Conservation (phyloP, 2,113 vertebrate genomes). For the Crotalus helleri region DNA sequence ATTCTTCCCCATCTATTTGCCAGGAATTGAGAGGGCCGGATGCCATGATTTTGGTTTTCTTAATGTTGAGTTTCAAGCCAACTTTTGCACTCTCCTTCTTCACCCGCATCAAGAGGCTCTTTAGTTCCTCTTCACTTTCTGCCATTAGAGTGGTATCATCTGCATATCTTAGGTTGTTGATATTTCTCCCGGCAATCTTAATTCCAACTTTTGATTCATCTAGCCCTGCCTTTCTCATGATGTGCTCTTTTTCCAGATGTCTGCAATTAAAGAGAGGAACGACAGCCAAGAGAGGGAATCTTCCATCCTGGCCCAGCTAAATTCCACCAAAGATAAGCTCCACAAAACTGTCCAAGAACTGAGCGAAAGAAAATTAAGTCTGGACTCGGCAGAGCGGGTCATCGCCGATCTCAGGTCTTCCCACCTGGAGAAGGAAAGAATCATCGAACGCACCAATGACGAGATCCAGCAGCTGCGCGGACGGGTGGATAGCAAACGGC, state of each 20-base stretch:
- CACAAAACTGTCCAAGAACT: slow-evolving; percentile 52
- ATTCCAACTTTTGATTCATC: too few species aligned
- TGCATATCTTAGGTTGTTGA: too few species aligned
- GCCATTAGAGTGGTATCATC: too few species aligned
- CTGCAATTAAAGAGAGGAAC: slow-evolving; percentile 63
- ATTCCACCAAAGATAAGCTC: slow-evolving; percentile 66
- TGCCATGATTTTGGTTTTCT: too few species aligned
- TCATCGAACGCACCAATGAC: slow-evolving; percentile 53
- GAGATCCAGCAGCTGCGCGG: slow-evolving; percentile 62
- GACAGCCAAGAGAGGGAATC: slow-evolving; percentile 64
- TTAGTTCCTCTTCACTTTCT: too few species aligned
- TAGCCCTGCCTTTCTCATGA: too few species aligned
- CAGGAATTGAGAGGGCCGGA: too few species aligned
- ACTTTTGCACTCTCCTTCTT: too few species aligned
- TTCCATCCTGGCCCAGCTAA: slow-evolving; percentile 61
- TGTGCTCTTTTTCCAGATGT: slow-evolving; percentile 50
- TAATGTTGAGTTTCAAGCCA: too few species aligned
- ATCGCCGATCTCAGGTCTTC: slow-evolving; percentile 31
- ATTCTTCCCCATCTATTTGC: too few species aligned
- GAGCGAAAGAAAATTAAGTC: slow-evolving; percentile 45
- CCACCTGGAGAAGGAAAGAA: slow-evolving; percentile 62
- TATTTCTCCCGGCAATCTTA: too few species aligned
- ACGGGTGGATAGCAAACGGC: slow-evolving; percentile 62
- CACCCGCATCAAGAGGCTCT: too few species aligned
- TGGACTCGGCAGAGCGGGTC: slow-evolving; percentile 66